These are phyloP conservation scores for Cylas formicarius DNA, from an alignment of 1,140 invertebrate genomes.

Conservation along the genomic window DNA sequence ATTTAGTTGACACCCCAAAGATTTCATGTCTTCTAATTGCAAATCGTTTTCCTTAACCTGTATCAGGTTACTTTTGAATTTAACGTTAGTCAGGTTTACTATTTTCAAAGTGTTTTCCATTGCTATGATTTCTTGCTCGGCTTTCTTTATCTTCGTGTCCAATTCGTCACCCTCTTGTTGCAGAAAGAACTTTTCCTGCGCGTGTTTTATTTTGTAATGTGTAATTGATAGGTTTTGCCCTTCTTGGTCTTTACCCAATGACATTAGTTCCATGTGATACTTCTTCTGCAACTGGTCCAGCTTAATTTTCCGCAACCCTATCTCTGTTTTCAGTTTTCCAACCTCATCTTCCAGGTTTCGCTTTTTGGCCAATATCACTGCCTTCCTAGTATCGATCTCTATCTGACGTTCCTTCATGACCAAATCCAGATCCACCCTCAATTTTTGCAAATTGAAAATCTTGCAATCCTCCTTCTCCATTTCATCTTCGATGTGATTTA, in stretches of 20 bases:
- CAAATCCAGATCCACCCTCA: slow-evolving; percentile 52
- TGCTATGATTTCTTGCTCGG: slow-evolving; percentile 63
- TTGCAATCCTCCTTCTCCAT: slow-evolving; percentile 49
- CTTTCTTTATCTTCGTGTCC: slow-evolving; percentile 57
- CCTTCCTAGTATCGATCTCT: slow-evolving; percentile 53
- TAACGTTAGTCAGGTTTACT: slow-evolving; percentile 57
- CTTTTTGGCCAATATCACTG: slow-evolving; percentile 51
- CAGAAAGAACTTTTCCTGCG: slow-evolving; percentile 59
- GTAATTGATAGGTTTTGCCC: slow-evolving; percentile 54
- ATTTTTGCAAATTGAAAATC: slow-evolving; percentile 53
- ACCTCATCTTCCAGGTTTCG: slow-evolving; percentile 51
- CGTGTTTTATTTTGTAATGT: slow-evolving; percentile 60
- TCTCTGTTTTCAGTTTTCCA: slow-evolving; percentile 48
- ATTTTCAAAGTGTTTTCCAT: slow-evolving; percentile 67
- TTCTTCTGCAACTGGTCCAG: slow-evolving; percentile 54
- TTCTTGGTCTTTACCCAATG: slow-evolving; percentile 47
- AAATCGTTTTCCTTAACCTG: slow-evolving; percentile 44
- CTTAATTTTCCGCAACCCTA: slow-evolving; percentile 49
- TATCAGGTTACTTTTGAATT: slow-evolving; percentile 51
- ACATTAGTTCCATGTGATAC: slow-evolving; percentile 29
- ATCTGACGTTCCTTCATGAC: slow-evolving; percentile 56
- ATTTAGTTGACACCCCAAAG: slow-evolving; percentile 30
- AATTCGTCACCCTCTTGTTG: slow-evolving; percentile 62
- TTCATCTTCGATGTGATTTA: slow-evolving; percentile 50
- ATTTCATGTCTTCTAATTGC: slow-evolving; percentile 30